Base-by-base conservation (phyloP, 2,113 vertebrate species). In the Brachyhypopomus gauderio region DNA sequence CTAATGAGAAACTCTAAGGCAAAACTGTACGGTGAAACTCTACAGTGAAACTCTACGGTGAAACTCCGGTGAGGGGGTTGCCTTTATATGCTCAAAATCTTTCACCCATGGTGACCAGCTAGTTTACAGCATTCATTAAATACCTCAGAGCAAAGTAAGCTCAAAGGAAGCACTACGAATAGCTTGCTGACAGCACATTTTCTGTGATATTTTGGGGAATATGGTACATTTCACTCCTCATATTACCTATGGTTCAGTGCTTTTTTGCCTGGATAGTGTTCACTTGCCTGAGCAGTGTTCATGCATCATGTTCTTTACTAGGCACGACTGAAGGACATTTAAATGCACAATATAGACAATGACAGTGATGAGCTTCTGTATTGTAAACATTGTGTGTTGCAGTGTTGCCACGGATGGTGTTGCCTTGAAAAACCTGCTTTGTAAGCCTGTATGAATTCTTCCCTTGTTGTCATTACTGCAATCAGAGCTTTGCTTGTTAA, bases 1-100 rank as follows among this genome's bases (percentile, higher is more conserved):
- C 23, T 89, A 88, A 90, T 86, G 82, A 90, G 83, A 63, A 87
- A 48, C 67, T 88, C 64, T 58, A 67, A 83, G 91, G 30, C 30
- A 30, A 30, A 30, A 30, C 30, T 30, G 2, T 30, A 30, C 30
- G 30, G 30, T 30, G 30, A 30, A 30, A 30, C 30, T 30, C 30
- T 30, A 30, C 30, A 3, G 30, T 30, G 30, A 30, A 30, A 30
- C 30, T 30, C 30, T 30, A 30, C 30, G 30, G 30, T 30, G 83
- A 63, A 87, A 48, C 67, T 88, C 64, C 83, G 91, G 80, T 85
- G 87, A 88, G 56, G 19, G 77, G 72, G 69, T 70, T 6, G 73
- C 59, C 36, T 23, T 71, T 80, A 19, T 69, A 72, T 78, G 83
- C 56, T 80, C n/a, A 80, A 83, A 81, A 70, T 76, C 79, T 38